Evolutionary conservation across 2,888 invertebrate species (phyloP).

Genomic region (Leucophenga maculata): DNA sequence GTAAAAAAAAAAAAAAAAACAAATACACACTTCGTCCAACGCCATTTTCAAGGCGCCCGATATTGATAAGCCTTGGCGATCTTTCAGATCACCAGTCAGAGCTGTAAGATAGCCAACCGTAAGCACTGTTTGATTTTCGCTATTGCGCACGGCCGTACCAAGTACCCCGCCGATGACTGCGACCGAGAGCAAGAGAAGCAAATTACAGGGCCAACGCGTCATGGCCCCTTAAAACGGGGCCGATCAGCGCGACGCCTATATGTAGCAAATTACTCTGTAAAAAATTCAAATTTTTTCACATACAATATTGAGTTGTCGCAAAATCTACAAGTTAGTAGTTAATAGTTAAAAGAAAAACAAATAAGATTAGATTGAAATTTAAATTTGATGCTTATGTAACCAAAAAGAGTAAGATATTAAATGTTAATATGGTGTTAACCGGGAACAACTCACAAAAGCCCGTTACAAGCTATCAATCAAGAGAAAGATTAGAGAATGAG

Average conservation of each 20-base stretch:
- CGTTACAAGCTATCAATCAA: no score
- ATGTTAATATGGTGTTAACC: no score
- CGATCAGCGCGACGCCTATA: conserved; percentile 77
- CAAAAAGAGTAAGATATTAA: no score
- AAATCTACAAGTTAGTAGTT: conserved; percentile 8
- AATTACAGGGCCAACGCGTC: conserved; percentile 74
- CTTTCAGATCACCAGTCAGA: conserved; percentile 82
- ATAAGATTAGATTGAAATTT: no score
- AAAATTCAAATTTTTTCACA: background rate
- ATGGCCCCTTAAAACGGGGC: conserved; percentile 74
- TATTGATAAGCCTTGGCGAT: conserved; percentile 88
- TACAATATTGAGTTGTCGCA: no score
- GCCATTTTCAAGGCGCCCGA: conserved; percentile 94
- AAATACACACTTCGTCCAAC: conserved; percentile 80
- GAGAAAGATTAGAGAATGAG: no score
- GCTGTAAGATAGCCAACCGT: conserved; percentile 91
- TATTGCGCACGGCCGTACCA: conserved; percentile 69
- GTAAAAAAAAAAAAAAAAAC: background rate
- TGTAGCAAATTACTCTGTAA: conserved; percentile 72
- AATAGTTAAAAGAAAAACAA: no score
- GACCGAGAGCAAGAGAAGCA: conserved; percentile 78
- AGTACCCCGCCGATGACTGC: conserved; percentile 74
- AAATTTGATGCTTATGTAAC: no score
- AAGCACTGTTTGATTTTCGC: conserved; percentile 74
- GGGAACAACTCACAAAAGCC: no score